These are phyloP conservation scores for Charanyca ferruginea DNA, from an alignment of 2,888 invertebrate species.

Conservation along the genomic window DNA sequence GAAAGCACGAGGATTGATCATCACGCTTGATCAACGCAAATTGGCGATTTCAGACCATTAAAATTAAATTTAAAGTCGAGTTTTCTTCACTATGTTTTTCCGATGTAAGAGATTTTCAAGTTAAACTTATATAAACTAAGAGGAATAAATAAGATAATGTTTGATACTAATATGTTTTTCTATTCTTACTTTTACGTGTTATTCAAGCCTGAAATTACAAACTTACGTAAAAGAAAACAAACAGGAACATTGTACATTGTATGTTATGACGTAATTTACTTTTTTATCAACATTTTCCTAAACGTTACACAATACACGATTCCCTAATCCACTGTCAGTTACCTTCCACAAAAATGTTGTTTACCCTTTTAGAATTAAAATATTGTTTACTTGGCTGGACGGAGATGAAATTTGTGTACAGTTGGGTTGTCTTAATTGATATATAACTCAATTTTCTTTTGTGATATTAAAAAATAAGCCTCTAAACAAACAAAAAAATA, in stretches of 20 bases:
- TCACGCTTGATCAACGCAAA: too few relatives aligned
- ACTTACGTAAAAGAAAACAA: neutral
- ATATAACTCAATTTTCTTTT: slow-evolving; percentile 57
- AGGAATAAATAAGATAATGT: too few relatives aligned
- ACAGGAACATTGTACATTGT: neutral
- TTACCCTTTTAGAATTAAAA: slow-evolving; percentile 44
- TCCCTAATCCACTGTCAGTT: slow-evolving; percentile 30
- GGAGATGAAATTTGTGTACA: slow-evolving; percentile 49
- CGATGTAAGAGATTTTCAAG: too few relatives aligned
- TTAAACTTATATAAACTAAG: too few relatives aligned
- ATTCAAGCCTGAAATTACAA: neutral
- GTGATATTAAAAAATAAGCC: slow-evolving; percentile 53
- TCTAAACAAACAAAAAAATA: slow-evolving; percentile 42
- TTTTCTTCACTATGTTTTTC: too few relatives aligned
- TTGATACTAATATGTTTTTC: neutral
- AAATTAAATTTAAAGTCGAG: too few relatives aligned
- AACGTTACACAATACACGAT: slow-evolving; percentile 30
- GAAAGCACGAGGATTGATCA: neutral
- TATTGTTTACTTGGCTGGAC: slow-evolving; percentile 39
- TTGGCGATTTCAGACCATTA: too few relatives aligned
- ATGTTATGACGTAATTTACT: slow-evolving; percentile 16
- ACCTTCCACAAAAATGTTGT: slow-evolving; percentile 31
- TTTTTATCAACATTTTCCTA: slow-evolving; percentile 12
- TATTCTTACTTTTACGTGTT: slow-evolving; percentile 4
- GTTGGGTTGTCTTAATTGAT: slow-evolving; percentile 50